phyloP scores from a whole-genome alignment of 2,888 invertebrate genomes.

The Agrochola circellaris region DNA sequence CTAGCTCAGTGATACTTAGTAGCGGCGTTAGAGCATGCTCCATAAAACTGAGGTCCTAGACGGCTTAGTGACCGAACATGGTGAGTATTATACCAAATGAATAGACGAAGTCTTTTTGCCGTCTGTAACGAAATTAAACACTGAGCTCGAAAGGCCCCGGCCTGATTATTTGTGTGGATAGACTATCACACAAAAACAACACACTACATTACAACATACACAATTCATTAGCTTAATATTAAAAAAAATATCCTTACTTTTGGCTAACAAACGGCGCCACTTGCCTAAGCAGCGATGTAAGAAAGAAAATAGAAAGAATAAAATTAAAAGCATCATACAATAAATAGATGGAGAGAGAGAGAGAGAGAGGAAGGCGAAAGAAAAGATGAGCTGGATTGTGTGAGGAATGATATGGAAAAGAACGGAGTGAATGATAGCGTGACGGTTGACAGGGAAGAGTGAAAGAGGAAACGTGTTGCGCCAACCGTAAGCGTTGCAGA shows the following conservation, averaged over 20 bases:
- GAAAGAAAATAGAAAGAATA: constrained; percentile 39
- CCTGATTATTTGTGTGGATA: background rate
- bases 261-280: constrained; percentile 59
- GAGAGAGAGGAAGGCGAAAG: too few species aligned
- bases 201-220: constrained; percentile 24
- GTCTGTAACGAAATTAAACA: background rate
- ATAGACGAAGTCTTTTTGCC: background rate
- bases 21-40: background rate
- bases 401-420: too few species aligned
- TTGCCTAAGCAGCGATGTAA: constrained; percentile 60
- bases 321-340: constrained; percentile 35
- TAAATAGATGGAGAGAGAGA: too few species aligned
- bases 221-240: constrained; percentile 14
- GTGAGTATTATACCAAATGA: background rate
- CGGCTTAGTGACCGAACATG: background rate
- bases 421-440: too few species aligned
- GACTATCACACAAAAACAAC: background rate
- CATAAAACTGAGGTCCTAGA: background rate
- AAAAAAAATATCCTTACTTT: constrained; percentile 49
- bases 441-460: too few species aligned
- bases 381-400: too few species aligned
- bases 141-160: background rate
- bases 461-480: too few species aligned
- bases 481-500: too few species aligned
- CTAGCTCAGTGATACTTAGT: background rate